Evolutionary conservation across 2,888 invertebrate genomes (phyloP).

Genomic region (Stenurella melanura): DNA sequence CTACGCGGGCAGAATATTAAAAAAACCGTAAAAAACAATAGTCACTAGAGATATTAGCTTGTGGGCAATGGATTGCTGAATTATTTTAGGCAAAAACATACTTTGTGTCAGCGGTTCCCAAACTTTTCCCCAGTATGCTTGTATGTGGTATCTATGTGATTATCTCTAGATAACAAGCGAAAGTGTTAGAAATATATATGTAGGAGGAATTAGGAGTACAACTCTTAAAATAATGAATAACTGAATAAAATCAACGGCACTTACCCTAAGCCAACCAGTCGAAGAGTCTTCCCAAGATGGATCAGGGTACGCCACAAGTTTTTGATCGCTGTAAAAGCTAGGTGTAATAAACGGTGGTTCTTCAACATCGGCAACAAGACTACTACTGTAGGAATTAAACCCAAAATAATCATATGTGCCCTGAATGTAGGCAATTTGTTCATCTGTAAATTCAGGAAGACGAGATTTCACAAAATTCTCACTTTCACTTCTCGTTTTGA

Average conservation of each 20-base stretch:
- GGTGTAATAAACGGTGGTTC: conserved; percentile 37
- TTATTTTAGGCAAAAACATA: no score
- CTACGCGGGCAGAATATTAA: no score
- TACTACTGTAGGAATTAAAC: conserved; percentile 82
- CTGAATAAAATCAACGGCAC: neutral
- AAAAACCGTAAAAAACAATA: no score
- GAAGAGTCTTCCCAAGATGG: neutral
- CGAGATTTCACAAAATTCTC: conserved; percentile 75
- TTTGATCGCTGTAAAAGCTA: conserved; percentile 40
- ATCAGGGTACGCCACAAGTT: neutral
- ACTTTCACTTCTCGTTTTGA: conserved; percentile 75
- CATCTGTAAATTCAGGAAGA: conserved; percentile 77
- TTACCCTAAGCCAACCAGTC: neutral
- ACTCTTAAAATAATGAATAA: no score
- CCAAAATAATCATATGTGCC: conserved; percentile 84
- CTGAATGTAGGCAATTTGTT: conserved; percentile 77
- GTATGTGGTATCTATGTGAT: no score
- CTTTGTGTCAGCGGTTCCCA: no score
- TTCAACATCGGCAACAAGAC: conserved; percentile 68
- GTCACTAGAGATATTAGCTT: no score
- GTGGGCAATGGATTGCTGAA: no score
- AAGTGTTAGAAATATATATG: no score
- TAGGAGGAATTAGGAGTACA: no score
- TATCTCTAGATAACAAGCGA: no score
- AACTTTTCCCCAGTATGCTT: no score